Base-by-base conservation (phyloP, 2,888 invertebrate genomes). In the Phymatocera aterrima region DNA sequence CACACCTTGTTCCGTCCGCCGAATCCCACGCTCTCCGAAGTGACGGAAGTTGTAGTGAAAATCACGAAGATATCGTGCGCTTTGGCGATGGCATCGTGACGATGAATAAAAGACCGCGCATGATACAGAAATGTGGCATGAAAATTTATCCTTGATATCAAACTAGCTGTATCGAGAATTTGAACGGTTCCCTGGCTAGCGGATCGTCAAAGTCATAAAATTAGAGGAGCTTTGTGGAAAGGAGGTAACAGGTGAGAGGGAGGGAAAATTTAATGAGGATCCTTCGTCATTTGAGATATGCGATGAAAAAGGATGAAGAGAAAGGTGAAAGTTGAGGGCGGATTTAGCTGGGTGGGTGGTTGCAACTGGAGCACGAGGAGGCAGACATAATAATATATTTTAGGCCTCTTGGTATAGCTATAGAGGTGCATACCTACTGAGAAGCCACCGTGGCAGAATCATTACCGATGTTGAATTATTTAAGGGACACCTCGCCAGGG, bases 391-490 rank as follows among this genome's bases (percentile, higher is more conserved):
- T 57, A 57, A 28, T 28, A 28, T 57, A 57, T 57, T 21, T 28
- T 12, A 24, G 28, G 8, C 28, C 12, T n/a, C n/a, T 57, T 28
- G 37, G 61, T 21, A 37, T 60, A 4, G 31, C 28, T n/a, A 28
- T 60, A 31, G 8, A 5, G 18, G 61, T 31, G 31, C 24, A 3
- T n/a, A 72, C n/a, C 10, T 8, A 64, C 37, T 2, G 61, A 37
- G 51, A 72, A 72, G 72, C 48, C 48, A 48, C 51, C 51, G 72
- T 51, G 72, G 31, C 72, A 10, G 51, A 51, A 72, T 72, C 72
- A 51, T 72, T 72, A 72, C 72, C 72, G 18, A 34, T 48, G 28
- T 51, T 83, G 75, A 83, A 84, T 82, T 84, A 84, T 83, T 83
- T 78, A 84, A 60, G 80, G 80, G 80, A 79, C 80, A 82, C 81